Evolutionary conservation across 2,113 vertebrate species (phyloP), one percentile per base, ranked within the genome.

Genomic region (Elachura formosa): DNA sequence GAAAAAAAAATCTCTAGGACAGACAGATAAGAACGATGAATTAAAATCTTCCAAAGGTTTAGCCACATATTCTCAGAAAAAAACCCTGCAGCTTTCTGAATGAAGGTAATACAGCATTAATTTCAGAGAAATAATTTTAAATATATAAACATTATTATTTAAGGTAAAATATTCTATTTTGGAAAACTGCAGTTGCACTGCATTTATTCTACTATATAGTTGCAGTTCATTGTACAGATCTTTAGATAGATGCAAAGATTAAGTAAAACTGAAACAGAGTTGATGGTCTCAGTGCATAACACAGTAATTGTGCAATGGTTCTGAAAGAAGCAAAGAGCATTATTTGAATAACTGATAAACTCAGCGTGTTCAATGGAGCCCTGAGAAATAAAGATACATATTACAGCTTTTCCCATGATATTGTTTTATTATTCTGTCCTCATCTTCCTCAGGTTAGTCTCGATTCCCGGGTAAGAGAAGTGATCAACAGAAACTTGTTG

Each of bases 391-490:
- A 34, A 91, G 46, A 72, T 34, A 28, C 1, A 2, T 61, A 11
- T 38, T 38, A 46, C 18, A 63, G 16, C 16, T 40, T 85, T 90
- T 87, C 46, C 6, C 18, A 14, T 64, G 24, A 73, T 54, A 34
- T 14, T 84, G 34, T 66, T 94, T 92, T 58, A 66, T 63, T 22
- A 55, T 58, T 78, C 40, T 89, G 91, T 96, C 97, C 72, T 94
- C 87, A 46, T 96, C 96, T 93, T 96, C 96, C 93, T 92, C 96
- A 98, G 98, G 98, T 98, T 96, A 98, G 98, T 91, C 98, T 98
- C 58, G 98, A 98, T 90, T 98, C 98, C 90, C 98, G 98, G 49
- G 98, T 98, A 76, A 97, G 98, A 97, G 98, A 98, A 97, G 98
- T 98, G 88, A 98, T 98, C 96, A 98, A 98, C 84, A 98, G 97